Conservation (phyloP, 2,113 vertebrate species). For the Macquaria australasica region DNA sequence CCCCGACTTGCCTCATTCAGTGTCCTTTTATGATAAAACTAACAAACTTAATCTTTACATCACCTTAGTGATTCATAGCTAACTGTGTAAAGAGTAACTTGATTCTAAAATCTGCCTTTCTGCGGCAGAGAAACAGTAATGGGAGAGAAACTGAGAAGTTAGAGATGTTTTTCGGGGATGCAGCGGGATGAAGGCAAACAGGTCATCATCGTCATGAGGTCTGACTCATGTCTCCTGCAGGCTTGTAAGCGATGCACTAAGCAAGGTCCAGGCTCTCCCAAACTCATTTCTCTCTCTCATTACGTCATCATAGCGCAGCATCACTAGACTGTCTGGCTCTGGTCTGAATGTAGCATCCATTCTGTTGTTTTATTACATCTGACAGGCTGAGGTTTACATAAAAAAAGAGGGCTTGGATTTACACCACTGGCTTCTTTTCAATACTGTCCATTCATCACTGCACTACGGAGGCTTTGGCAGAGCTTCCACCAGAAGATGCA, state of each 20-base stretch:
- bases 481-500: slow-evolving; percentile 27
- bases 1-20: neutral
- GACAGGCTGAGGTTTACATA: slow-evolving; percentile 39
- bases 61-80: neutral
- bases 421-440: slow-evolving; percentile 18
- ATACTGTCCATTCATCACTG: slow-evolving; percentile 34
- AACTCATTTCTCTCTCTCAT: slow-evolving; percentile 24
- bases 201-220: slow-evolving; percentile 49
- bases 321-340: slow-evolving; percentile 27
- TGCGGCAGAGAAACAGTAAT: neutral
- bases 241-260: slow-evolving; percentile 53
- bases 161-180: slow-evolving; percentile 37
- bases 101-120: slow-evolving; percentile 1
- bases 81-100: neutral
- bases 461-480: neutral
- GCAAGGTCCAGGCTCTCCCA: slow-evolving; percentile 50
- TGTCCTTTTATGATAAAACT: neutral
- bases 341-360: slow-evolving; percentile 19
- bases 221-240: slow-evolving; percentile 70
- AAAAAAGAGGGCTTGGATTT: slow-evolving; percentile 41
- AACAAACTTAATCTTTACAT: neutral
- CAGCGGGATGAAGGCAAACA: slow-evolving; percentile 38
- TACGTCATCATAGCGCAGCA: slow-evolving; percentile 35
- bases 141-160: slow-evolving; percentile 5
- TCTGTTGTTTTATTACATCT: slow-evolving; percentile 51